Conservation (phyloP, 2,888 invertebrate genomes). For the Odontocerum albicorne region DNA sequence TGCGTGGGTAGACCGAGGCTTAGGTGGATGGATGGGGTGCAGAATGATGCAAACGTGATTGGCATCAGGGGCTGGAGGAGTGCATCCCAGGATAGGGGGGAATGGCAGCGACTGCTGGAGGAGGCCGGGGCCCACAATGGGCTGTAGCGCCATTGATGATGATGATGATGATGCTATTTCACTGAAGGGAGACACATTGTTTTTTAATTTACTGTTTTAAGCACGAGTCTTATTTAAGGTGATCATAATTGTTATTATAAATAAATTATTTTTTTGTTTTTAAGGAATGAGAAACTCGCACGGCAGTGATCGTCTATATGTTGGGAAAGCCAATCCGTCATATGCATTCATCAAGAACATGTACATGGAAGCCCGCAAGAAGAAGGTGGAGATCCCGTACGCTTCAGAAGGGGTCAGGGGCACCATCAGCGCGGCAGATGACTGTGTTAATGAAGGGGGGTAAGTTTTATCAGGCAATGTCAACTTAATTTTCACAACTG, state of each 20-base stretch:
- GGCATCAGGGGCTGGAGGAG: too few relatives aligned
- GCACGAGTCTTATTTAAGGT: neutral
- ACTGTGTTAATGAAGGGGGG: constrained; percentile 69
- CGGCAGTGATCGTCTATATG: constrained; percentile 90
- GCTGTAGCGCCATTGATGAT: too few relatives aligned
- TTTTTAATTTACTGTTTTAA: neutral
- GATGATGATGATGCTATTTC: too few relatives aligned
- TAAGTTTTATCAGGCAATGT: constrained; percentile 48
- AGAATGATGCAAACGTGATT: too few relatives aligned
- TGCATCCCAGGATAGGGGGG: too few relatives aligned
- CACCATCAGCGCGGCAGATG: constrained; percentile 70
- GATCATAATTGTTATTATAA: neutral
- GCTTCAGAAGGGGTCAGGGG: constrained; percentile 84
- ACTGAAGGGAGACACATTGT: too few relatives aligned
- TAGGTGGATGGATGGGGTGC: too few relatives aligned
- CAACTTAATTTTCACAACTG: too few relatives aligned
- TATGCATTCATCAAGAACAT: constrained; percentile 71
- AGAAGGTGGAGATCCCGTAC: constrained; percentile 62
- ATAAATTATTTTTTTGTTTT: too few relatives aligned
- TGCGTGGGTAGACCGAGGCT: too few relatives aligned
- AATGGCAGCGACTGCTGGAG: too few relatives aligned
- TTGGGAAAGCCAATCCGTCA: constrained; percentile 70
- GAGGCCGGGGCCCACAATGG: too few relatives aligned
- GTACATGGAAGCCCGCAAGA: constrained; percentile 56
- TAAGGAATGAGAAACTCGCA: constrained; percentile 77